Conservation (phyloP, 2,113 vertebrate species). For the Hydrochoerus hydrochaeris region DNA sequence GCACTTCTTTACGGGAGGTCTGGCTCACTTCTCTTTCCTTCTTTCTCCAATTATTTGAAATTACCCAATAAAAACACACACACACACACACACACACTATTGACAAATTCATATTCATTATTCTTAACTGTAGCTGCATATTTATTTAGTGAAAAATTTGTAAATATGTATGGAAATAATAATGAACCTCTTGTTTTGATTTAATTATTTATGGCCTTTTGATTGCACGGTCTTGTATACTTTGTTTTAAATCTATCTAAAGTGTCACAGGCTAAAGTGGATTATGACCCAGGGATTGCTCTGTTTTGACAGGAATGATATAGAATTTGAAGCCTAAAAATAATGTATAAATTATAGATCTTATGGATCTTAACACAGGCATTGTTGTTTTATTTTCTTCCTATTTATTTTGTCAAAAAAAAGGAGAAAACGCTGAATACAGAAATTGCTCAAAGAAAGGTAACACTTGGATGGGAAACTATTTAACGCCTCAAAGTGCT, state of each 20-base stretch:
- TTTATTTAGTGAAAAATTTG: not conserved
- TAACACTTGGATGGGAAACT: not conserved
- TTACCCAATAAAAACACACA: not conserved
- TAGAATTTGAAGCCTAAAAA: not conserved
- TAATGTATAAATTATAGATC: not conserved
- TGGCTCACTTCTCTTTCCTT: not conserved
- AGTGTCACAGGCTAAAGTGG: not conserved
- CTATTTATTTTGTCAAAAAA: conserved; percentile 30
- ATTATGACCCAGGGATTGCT: not conserved
- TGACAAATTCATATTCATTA: not conserved
- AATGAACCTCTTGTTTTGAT: not conserved
- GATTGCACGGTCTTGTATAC: not conserved
- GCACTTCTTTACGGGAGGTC: not conserved
- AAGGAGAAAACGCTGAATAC: not conserved
- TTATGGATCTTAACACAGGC: not conserved
- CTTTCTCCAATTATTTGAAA: conserved; percentile 12
- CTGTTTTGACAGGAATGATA: not conserved
- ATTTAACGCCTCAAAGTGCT: not conserved
- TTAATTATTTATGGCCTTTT: not conserved
- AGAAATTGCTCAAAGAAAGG: conserved; percentile 39
- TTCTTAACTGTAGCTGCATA: not conserved
- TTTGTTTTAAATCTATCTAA: not conserved
- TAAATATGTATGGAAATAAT: not conserved
- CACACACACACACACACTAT: not conserved
- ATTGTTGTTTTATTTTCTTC: not conserved